Conservation (phyloP, 2,113 vertebrate species). For the Chelonoidis abingdonii region DNA sequence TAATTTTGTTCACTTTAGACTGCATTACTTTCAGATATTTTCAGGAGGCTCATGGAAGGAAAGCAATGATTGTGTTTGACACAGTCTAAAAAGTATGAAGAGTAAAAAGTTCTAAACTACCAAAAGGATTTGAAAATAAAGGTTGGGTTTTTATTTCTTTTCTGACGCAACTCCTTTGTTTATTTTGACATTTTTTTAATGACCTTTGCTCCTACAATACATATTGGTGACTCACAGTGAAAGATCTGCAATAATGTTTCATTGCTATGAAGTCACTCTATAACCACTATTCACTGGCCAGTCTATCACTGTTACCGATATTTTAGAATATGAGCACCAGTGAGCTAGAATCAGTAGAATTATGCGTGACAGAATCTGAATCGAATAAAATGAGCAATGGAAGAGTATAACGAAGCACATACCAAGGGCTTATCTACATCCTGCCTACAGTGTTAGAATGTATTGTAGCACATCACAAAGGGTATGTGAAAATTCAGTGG, state of each 20-base stretch:
- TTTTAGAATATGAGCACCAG: neutral
- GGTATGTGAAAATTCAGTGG: neutral
- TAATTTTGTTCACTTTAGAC: neutral
- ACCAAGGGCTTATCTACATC: neutral
- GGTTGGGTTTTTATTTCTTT: neutral
- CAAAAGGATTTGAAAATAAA: conserved; percentile 16
- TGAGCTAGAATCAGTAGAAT: neutral
- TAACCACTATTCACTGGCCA: neutral
- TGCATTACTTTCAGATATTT: neutral
- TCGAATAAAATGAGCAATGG: neutral
- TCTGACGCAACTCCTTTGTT: conserved; percentile 2
- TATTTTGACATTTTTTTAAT: neutral
- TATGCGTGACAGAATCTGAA: neutral
- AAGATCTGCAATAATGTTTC: neutral
- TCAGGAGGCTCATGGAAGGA: neutral
- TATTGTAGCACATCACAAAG: neutral
- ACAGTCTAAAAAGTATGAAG: neutral
- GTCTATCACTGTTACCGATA: accelerated
- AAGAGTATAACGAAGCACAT: neutral
- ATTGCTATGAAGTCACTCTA: neutral
- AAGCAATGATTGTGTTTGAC: neutral
- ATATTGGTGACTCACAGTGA: neutral
- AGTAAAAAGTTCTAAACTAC: neutral
- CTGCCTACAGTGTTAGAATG: accelerated
- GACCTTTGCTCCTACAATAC: neutral